Evolutionary conservation across 2,888 invertebrate species (phyloP).

Genomic region (Xestobium rufovillosum): DNA sequence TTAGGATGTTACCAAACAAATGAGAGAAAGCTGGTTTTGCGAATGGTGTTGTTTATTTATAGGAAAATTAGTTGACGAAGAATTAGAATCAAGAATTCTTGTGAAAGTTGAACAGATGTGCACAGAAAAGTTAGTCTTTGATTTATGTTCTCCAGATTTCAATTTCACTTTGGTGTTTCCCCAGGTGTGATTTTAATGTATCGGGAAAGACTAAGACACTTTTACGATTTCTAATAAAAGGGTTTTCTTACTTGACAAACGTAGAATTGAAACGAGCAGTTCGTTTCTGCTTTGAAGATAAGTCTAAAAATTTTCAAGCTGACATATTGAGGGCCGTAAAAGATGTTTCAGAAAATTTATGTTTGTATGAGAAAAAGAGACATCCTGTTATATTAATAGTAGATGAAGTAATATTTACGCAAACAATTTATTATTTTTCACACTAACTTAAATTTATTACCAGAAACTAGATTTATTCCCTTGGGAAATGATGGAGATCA

Average conservation of each 20-base stretch:
- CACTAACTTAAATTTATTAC: constrained; percentile 29
- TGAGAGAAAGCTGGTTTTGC: constrained; percentile 56
- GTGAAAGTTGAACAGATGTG: constrained; percentile 33
- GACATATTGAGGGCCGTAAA: constrained; percentile 41
- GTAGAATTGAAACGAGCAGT: constrained; percentile 42
- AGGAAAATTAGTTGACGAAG: constrained; percentile 49
- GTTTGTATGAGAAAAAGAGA: constrained; percentile 44
- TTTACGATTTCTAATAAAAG: constrained; percentile 42
- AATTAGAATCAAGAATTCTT: constrained; percentile 46
- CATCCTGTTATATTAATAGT: constrained; percentile 59
- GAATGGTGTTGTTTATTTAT: constrained; percentile 57
- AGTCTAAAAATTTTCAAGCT: constrained; percentile 42
- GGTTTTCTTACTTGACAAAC: constrained; percentile 36
- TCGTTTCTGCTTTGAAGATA: constrained; percentile 31
- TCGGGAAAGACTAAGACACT: constrained; percentile 37
- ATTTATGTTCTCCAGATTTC: neutral
- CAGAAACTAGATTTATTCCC: constrained; percentile 69
- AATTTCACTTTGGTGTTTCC: neutral
- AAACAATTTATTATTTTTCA: too few species aligned
- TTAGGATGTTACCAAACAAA: constrained; percentile 42
- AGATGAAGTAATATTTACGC: constrained; percentile 67
- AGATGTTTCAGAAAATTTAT: constrained; percentile 40
- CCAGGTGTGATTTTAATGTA: constrained; percentile 15
- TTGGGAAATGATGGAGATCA: constrained; percentile 66
- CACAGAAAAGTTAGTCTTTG: neutral